Conservation (phyloP, 2,888 invertebrate genomes). For the Plagiodera versicolora region DNA sequence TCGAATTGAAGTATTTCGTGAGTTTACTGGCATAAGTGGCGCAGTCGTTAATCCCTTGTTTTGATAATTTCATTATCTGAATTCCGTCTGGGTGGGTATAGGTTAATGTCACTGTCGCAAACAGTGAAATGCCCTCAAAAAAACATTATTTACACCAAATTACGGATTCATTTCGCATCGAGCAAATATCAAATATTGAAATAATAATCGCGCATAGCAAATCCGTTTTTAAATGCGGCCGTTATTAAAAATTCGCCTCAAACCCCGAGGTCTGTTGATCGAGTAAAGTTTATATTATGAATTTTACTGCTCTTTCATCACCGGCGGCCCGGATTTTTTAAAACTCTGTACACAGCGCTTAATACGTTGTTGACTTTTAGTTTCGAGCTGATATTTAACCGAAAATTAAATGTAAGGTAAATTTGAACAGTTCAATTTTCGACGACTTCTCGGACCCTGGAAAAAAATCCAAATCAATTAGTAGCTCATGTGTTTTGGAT, state of each 20-base stretch:
- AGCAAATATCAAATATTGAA: constrained; percentile 43
- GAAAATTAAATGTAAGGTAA: constrained; percentile 43
- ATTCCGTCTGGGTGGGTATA: not conserved
- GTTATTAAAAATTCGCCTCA: constrained; percentile 46
- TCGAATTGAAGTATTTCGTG: too few relatives aligned
- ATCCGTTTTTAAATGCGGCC: constrained; percentile 41
- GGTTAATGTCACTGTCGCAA: not conserved
- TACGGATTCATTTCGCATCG: constrained; percentile 34
- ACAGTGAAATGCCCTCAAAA: constrained; percentile 5
- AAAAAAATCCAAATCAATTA: constrained; percentile 28
- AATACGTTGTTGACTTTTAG: constrained; percentile 49
- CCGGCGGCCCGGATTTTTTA: constrained; percentile 51
- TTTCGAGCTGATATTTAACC: constrained; percentile 47
- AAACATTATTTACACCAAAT: constrained; percentile 30
- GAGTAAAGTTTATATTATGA: constrained; percentile 54
- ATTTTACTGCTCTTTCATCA: constrained; percentile 52
- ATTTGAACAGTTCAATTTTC: constrained; percentile 41
- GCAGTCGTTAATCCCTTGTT: too few relatives aligned
- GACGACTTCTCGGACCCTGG: constrained; percentile 25
- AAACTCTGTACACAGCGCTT: constrained; percentile 50
- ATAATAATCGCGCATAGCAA: constrained; percentile 43
- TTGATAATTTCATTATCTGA: too few relatives aligned
- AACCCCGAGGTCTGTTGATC: constrained; percentile 49
- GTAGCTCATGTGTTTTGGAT: not conserved
- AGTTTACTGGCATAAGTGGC: too few relatives aligned